Percentiles rank a stretch among this genome's conserved stretches.
phyloP scores from a whole-genome alignment of 2,797 vertebrate genomes.

The Steatocranus sp. region DNA sequence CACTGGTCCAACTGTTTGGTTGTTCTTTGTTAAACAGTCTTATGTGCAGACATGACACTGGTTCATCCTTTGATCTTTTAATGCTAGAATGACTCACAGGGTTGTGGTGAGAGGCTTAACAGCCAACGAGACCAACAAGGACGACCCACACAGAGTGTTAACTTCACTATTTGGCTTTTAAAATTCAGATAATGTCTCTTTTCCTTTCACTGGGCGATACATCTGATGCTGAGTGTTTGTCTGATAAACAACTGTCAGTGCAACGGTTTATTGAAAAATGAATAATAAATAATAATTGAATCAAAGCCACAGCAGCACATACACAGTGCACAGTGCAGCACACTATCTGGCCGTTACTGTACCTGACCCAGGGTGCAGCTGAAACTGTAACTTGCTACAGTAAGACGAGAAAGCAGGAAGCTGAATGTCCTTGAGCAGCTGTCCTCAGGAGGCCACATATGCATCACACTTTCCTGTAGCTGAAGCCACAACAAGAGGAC shows the following conservation, averaged over 20 bases:
- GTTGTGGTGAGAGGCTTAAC: background rate
- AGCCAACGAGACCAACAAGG: background rate
- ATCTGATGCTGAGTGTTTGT: background rate
- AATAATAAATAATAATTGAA: background rate
- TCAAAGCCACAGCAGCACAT: background rate
- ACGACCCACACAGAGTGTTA: background rate
- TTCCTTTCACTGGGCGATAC: background rate
- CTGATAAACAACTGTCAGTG: background rate
- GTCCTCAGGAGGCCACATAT: background rate
- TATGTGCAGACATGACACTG: background rate
- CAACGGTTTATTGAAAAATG: background rate
- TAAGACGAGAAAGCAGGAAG: slow-evolving; percentile 1
- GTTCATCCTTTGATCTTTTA: background rate
- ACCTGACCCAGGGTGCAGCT: background rate
- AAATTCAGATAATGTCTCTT: background rate
- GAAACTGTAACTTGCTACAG: background rate
- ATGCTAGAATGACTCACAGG: background rate
- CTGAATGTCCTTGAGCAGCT: background rate
- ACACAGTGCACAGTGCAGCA: background rate
- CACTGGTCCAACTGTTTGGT: too few relatives aligned
- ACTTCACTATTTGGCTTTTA: background rate
- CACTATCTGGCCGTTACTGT: background rate
- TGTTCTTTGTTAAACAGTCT: too few relatives aligned
- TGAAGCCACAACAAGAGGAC: background rate
- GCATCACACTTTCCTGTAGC: background rate